Conservation (phyloP, 2,797 vertebrate genomes). For the Leuciscus waleckii region DNA sequence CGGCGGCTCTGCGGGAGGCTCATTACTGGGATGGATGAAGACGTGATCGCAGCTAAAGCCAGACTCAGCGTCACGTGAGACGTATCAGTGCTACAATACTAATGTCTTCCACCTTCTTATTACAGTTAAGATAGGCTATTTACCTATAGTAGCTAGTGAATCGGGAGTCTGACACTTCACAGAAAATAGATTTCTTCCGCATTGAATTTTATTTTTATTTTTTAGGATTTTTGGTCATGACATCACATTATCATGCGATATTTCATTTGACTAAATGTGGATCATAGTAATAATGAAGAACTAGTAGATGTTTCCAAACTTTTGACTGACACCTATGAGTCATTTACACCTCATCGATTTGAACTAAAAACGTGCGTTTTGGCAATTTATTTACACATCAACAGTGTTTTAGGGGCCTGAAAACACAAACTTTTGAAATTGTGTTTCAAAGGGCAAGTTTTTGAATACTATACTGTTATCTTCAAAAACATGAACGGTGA, state of each 20-base stretch:
- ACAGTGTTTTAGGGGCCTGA: not conserved
- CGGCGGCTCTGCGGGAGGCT: conserved; percentile 68
- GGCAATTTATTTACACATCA: not conserved
- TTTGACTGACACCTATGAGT: no score
- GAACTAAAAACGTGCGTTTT: not conserved
- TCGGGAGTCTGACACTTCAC: no score
- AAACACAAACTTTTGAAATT: not conserved
- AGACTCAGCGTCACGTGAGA: conserved; percentile 23
- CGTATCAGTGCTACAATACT: not conserved
- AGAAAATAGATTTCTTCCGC: no score
- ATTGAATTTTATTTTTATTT: no score
- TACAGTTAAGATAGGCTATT: not conserved
- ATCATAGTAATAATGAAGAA: no score
- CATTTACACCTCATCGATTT: no score
- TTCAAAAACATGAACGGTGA: not conserved
- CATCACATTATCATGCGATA: no score
- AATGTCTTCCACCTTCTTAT: not conserved
- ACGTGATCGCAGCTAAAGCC: conserved; percentile 15
- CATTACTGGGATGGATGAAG: conserved; percentile 63
- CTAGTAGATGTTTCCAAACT: no score
- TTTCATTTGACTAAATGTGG: no score
- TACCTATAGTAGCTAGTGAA: no score
- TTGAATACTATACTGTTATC: not conserved
- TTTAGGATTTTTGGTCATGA: no score
- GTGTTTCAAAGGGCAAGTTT: no score